Base-by-base conservation (phyloP, 2,113 vertebrate genomes). In the Tetrax tetrax region DNA sequence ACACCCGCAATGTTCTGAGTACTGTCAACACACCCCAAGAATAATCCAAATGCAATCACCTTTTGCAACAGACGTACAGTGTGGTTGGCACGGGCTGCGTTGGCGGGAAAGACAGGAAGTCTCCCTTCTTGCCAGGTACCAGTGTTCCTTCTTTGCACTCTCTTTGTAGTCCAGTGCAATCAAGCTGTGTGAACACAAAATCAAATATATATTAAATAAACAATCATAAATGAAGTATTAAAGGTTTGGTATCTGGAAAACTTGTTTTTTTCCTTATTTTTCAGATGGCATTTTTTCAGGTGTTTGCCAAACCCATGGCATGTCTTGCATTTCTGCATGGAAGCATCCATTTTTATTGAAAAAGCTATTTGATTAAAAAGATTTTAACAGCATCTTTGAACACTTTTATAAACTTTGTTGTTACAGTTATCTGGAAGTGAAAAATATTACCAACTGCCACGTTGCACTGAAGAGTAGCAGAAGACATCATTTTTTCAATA, bases 41-140 rank as follows among this genome's bases (percentile, higher is more conserved):
- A 57, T 35, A 86, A 92, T 17, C 22, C 37, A 92, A 78, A 77
- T n/a, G n/a, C 21, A 61, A 51, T 29, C 33, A 57, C 16, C 31
- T 35, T 89, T 69, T 65, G 38, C 29, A 88, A 13, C 0, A 76
- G 29, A 37, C n/a, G 38, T n/a, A 41, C 27, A 57, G 47, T 1
- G 3, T 28, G 24, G 54, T 4, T 69, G 61, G n/a, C 17, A 38
- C 0, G 0, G 70, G 38, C 66, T 86, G 27, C 0, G 1, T 3
- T 45, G 35, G 10, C 21, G 17, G 33, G 33, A 86, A 78, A 84
- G 29, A 33, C 5, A 54, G 4, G 12, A 57, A 57, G 12, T 8
- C 10, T 65, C 23, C 28, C 60, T 83, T 83, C 22, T 56, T 95
- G 21, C 20, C 76, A 76, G 45, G 50, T 43, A 35, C 14, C 13